Base-by-base conservation (phyloP, 2,113 vertebrate genomes). In the Amphiprion ocellaris region DNA sequence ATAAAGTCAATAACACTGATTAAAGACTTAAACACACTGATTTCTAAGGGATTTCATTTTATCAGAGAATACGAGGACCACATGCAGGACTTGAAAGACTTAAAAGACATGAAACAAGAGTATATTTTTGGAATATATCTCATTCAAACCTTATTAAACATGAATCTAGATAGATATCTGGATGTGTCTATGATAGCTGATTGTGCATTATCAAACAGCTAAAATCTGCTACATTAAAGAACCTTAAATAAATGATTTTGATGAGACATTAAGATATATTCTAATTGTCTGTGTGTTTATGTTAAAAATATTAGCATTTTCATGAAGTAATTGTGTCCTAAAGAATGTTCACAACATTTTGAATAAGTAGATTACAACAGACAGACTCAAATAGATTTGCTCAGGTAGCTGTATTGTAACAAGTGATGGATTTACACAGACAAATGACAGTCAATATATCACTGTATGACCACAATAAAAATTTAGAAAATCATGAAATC, bases 61-160 rank as follows among this genome's bases (percentile, higher is more conserved):
- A 53, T 47, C 30, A 30, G 75, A 55, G 10, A 41, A 14, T 5
- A 12, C 15, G 76, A 30, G 10, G 16, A 63, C 16, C 30, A 53
- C 39, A 37, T 19, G 55, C 4, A 44, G 39, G 23, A 54, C 11
- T 37, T 17, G 10, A 19, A 14, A 73, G 69, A 79, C 77, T 71
- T 0, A 53, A 75, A 79, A 19, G n/a, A 52, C 66, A 73, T 73
- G 16, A 70, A 76, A 76, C 54, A 67, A 64, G 77, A 69, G 33
- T 30, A n/a, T 10, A 11, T 39, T 60, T 41, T 17, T 23, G 2
- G 9, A 53, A 37, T 16, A 8, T 16, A 72, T 66, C 56, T 58
- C 52, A 68, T 77, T 74, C 11, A 63, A 56, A 64, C 61, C 10
- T 53, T 21, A 67, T 75, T 54, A 53, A 19, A 66, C 26, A 46